A percentile compares a stretch with the other conserved stretches of the same genome.
Evolutionary conservation across 2,113 vertebrate genomes (phyloP).

Genomic region (Myanophis thanlyinensis): DNA sequence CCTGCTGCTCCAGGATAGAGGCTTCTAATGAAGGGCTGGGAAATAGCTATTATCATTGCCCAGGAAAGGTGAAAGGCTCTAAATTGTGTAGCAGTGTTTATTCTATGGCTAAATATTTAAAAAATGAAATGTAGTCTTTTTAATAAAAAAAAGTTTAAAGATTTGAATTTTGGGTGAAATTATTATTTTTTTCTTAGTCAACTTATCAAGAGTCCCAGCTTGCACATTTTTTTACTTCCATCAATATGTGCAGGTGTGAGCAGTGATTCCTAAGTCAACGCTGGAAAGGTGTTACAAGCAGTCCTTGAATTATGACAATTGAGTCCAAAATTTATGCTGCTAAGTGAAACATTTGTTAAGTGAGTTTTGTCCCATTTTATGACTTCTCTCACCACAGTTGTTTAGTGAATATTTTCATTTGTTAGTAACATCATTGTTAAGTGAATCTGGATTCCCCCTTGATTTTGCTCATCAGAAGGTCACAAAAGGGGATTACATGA

Average conservation of each 20-base stretch:
- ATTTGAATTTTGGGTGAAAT: neutral
- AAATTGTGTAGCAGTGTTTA: slow-evolving; percentile 23
- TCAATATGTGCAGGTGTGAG: neutral
- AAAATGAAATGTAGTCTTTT: slow-evolving; percentile 32
- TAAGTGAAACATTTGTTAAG: too few species aligned
- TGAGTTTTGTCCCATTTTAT: too few species aligned
- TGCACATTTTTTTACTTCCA: neutral
- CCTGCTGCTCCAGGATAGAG: neutral
- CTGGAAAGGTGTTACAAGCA: neutral
- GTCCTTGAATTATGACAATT: too few species aligned
- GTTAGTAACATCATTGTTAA: too few species aligned
- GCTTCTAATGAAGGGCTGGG: neutral
- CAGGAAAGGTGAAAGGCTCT: neutral
- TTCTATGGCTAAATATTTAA: slow-evolving; percentile 33
- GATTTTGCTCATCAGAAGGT: too few species aligned
- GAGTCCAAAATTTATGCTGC: too few species aligned
- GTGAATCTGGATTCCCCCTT: too few species aligned
- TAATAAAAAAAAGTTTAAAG: slow-evolving; percentile 24
- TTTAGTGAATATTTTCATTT: too few species aligned
- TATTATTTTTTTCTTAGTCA: neutral
- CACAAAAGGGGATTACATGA: too few species aligned
- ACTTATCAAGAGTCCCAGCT: neutral
- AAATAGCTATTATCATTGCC: neutral
- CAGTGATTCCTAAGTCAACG: neutral
- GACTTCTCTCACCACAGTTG: too few species aligned